Conservation (phyloP, 2,113 vertebrate species). For the Axis porcinus region DNA sequence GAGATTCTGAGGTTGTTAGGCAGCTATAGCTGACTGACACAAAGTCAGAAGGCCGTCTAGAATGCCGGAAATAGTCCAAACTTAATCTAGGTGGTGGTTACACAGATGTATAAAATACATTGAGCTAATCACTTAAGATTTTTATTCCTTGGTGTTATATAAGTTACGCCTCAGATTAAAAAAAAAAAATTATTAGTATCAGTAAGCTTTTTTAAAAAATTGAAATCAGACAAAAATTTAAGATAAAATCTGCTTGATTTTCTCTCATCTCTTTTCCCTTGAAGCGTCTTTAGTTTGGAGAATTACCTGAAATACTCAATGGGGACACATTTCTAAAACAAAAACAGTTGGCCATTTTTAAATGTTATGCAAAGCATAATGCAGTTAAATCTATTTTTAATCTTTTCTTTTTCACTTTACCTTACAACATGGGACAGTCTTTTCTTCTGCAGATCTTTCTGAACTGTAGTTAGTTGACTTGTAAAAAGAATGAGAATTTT, state of each 20-base stretch:
- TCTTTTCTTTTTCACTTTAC: background rate
- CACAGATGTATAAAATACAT: background rate
- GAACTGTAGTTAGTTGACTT: background rate
- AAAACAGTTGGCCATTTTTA: conserved; percentile 23
- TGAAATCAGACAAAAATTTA: background rate
- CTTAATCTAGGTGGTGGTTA: background rate
- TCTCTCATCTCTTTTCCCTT: background rate
- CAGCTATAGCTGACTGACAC: background rate
- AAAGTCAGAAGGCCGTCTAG: background rate
- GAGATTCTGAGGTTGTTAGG: background rate
- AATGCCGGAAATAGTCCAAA: background rate
- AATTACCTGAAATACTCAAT: background rate
- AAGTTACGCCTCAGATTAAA: background rate
- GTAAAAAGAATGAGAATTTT: background rate
- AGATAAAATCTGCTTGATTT: background rate
- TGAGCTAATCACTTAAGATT: background rate
- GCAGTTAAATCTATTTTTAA: background rate
- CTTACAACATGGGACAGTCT: background rate
- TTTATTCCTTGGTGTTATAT: background rate
- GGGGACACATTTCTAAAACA: background rate
- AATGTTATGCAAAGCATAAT: background rate
- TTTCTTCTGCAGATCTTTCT: background rate
- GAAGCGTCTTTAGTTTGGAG: background rate
- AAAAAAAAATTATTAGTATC: background rate
- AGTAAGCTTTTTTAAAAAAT: background rate